These are phyloP conservation scores for Euschistus heros DNA, from an alignment of 1,140 invertebrate genomes.

Conservation along the genomic window DNA sequence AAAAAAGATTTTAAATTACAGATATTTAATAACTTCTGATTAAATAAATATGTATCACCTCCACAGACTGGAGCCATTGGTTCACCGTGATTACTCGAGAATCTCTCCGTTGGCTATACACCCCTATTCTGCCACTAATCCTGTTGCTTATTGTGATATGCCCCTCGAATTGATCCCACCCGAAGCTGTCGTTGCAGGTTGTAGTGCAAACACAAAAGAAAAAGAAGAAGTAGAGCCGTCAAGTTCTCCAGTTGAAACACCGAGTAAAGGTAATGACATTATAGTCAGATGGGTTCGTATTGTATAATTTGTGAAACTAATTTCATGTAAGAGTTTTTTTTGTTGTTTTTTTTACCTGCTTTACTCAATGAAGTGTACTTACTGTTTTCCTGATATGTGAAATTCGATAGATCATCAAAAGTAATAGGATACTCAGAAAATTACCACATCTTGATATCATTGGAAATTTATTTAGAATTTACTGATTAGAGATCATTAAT, in stretches of 20 bases:
- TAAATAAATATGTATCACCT: slow-evolving; percentile 18
- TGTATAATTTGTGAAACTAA: too few species aligned
- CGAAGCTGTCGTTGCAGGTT: neutral
- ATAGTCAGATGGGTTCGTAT: too few species aligned
- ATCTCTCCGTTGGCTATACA: slow-evolving; percentile 56
- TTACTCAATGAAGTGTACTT: too few species aligned
- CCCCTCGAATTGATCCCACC: slow-evolving; percentile 34
- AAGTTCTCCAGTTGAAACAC: slow-evolving; percentile 28
- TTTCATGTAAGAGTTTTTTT: too few species aligned
- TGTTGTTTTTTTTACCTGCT: too few species aligned
- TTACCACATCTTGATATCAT: too few species aligned
- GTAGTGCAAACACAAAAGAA: neutral
- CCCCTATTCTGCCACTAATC: slow-evolving; percentile 43
- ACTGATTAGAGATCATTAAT: too few species aligned
- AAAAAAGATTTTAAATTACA: neutral
- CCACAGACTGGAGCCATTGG: slow-evolving; percentile 55
- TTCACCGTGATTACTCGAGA: slow-evolving; percentile 53
- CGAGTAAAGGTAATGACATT: slow-evolving; percentile 28
- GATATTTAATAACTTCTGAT: too few species aligned
- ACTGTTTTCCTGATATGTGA: too few species aligned
- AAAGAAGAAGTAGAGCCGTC: slow-evolving; percentile 9
- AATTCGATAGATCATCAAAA: too few species aligned
- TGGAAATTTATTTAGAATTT: too few species aligned
- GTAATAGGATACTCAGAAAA: too few species aligned
- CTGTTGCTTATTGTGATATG: slow-evolving; percentile 38